Base-by-base conservation (phyloP, 2,797 vertebrate genomes). In the Sylvilagus floridanus region DNA sequence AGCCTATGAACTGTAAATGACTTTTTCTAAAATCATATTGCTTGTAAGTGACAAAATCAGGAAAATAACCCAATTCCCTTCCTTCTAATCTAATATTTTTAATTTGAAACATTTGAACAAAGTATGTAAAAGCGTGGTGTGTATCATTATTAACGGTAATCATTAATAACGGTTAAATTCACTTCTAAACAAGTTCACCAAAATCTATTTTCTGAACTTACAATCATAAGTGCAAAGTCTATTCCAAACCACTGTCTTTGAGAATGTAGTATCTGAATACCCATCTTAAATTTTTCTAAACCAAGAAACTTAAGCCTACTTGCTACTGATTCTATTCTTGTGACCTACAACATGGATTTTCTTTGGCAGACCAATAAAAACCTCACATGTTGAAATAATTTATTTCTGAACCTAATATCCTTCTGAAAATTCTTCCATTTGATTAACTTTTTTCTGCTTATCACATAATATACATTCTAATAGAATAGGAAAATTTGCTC, bases 301-400 rank as follows among this genome's bases (percentile, higher is more conserved):
- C 16, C 82, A 91, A 96, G 96, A 97, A 96, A 96, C 76, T 96
- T 95, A 97, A 90, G 91, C 78, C 90, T 89, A 91, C 82, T 77
- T 89, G 82, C 95, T 93, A 12, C 86, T 92, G 92, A 96, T 95
- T 96, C 63, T 87, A 66, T 93, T 96, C 93, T 95, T 96, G 71
- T 97, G 96, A 97, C 91, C 95, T 96, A 95, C 81, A 97, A 86
- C 96, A 93, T 79, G 82, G 86, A 95, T 98, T 98, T 98, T 97
- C 92, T 96, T 95, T 98, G 97, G 97, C 97, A 97, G 60, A 50
- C 86, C 82, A 87, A 75, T 50, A 93, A 95, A 97, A 97, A 87
- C 93, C 65, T 93, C 96, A 89, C 92, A 97, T 37, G 19, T 85
- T 97, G 94, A 96, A 98, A 97, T 97, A 94, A 97, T 98, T 98